Evolutionary conservation across 1,140 invertebrate genomes (phyloP).

Genomic region (Steinernema feltiae): DNA sequence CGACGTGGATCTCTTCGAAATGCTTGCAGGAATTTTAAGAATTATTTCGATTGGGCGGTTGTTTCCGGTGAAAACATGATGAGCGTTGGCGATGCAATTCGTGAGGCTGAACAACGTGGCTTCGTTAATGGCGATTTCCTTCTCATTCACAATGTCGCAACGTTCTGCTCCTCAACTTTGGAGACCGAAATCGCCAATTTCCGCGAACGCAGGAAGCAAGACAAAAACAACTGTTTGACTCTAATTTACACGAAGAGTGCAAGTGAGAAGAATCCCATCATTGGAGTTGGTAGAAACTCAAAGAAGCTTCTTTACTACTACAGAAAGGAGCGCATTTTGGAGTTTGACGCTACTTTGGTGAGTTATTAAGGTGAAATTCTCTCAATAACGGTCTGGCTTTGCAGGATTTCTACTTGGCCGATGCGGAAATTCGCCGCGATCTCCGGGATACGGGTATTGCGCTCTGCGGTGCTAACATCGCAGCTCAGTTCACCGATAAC

Average conservation of each 20-base stretch:
- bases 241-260: constrained; percentile 68
- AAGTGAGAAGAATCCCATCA: constrained; percentile 3
- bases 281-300: constrained; percentile 16
- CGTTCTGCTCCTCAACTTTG: constrained; percentile 59
- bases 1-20: constrained; percentile 13
- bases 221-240: constrained; percentile 82
- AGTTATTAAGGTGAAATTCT: neutral
- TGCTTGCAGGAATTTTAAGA: neutral
- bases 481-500: constrained; percentile 40
- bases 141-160: constrained; percentile 73
- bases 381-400: constrained; percentile 13
- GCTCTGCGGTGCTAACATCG: constrained; percentile 28
- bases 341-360: constrained; percentile 21
- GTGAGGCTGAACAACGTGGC: constrained; percentile 81
- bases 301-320: constrained; percentile 24
- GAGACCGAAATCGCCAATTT: constrained; percentile 15
- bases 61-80: constrained; percentile 76
- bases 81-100: constrained; percentile 82
- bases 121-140: constrained; percentile 79
- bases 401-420: constrained; percentile 21
- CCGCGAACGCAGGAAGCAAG: constrained; percentile 68
- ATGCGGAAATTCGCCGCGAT: constrained; percentile 25
- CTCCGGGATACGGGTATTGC: constrained; percentile 27
- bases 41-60: constrained; percentile 56
- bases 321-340: constrained; percentile 14